Base-by-base conservation (phyloP, 2,797 vertebrate genomes). In the Siniperca obscura region DNA sequence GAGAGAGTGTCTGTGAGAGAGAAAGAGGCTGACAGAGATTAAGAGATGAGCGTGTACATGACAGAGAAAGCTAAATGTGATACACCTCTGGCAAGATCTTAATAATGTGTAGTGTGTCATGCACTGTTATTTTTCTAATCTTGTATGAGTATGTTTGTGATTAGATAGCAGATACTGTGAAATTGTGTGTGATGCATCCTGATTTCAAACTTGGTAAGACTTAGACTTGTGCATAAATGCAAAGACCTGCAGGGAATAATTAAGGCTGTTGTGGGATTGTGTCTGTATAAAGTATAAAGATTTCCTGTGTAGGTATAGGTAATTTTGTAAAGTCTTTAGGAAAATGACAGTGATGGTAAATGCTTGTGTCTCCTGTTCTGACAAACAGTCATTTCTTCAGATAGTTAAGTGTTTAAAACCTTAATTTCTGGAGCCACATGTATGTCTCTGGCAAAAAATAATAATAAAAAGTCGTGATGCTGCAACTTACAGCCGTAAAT, bases 91-190 rank as follows among this genome's bases (percentile, higher is more conserved):
- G 81, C 48, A 77, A 78, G 62, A 75, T 73, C 62, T 57, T 81
- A 77, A 84, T 75, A 80, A 81, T 30, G 59, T 40, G 57, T 48
- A 53, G 69, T 38, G 62, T 75, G 82, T 62, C 77, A 78, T 66
- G 85, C 48, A 46, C 64, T 69, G 62, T 67, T 76, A 72, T 82
- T 82, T 84, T 84, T 71, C 65, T 82, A 65, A 87, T 89, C 76
- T 74, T 74, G 19, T 42, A 40, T 38, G 53, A 78, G 64, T 79
- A 21, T 50, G 59, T 70, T 83, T 70, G 61, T 53, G 70, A 89
- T 89, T 70, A 78, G 57, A 81, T 19, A 13, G 42, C 40, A 66
- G 81, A 77, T 79, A 78, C 84, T 81, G 68, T 78, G 65, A 70
- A 76, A 69, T 9, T 62, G 38, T 22, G 44, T 62, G 67, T n/a